Evolutionary conservation across 1,140 invertebrate species (phyloP), one percentile per base, ranked within the genome.

Genomic region (Formica selysi): DNA sequence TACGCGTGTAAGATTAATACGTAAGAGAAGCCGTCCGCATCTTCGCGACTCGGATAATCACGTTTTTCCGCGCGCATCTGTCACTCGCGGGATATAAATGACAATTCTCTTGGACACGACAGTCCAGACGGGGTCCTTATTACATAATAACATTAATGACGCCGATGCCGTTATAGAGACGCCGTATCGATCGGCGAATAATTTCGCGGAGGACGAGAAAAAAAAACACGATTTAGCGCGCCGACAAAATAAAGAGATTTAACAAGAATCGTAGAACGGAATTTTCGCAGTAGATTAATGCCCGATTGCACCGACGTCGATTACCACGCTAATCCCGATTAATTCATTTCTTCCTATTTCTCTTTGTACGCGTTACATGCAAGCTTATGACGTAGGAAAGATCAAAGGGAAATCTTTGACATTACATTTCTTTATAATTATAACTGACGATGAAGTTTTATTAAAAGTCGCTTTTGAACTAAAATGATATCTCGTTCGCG

Each of bases 131-230:
- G 48, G 48, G 54, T 26, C 32, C n/a, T 68, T 68, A 68, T 80
- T 68, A 68, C 48, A 29, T 80, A 80, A 80, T 68, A 32, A 26
- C 22, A 68, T 80, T 80, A 80, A 80, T 36, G 22, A 68, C 64
- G 44, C n/a, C 13, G n/a, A 44, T 54, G n/a, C 7, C 2, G 41
- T 6, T 13, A 3, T 26, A 8, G 4, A 7, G 41, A 41, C 10
- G 38, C 16, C 61, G 13, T 44, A 79, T 80, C 64, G 62, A 80
- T 80, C n/a, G 16, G 22, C 13, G n/a, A 16, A 68, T n/a, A n/a
- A 68, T 80, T 80, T 57, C 6, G 38, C 32, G 16, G 0, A 32
- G 11, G 29, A n/a, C 16, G 13, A 57, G 22, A 54, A 32, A 51
- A 10, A 65, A 41, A 78, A 19, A 13, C 19, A 13, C 19, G 11